phyloP scores from a whole-genome alignment of 2,888 invertebrate species.

The Melieria omissa region DNA sequence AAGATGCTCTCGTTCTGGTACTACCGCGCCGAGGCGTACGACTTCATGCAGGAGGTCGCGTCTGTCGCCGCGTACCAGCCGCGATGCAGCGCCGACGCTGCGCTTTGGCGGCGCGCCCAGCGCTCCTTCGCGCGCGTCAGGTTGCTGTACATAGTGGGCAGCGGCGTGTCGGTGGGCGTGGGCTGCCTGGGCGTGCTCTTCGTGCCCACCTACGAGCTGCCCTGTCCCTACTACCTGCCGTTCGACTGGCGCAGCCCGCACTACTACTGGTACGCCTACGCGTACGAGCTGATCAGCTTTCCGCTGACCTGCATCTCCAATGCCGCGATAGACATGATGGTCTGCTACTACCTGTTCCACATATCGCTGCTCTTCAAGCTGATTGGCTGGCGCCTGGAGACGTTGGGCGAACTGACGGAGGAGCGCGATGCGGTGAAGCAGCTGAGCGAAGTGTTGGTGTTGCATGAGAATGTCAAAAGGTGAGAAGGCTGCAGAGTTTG shows the following conservation, averaged over 20 bases:
- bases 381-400: too few relatives aligned
- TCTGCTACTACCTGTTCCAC: too few relatives aligned
- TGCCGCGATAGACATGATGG: too few relatives aligned
- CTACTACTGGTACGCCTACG: constrained; percentile 51
- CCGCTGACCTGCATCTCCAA: too few relatives aligned
- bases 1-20: constrained; percentile 56
- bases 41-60: constrained; percentile 43
- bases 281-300: constrained; percentile 51
- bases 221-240: constrained; percentile 57
- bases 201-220: constrained; percentile 48
- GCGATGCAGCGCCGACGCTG: constrained; percentile 41
- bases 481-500: too few relatives aligned
- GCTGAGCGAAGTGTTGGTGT: too few relatives aligned
- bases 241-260: constrained; percentile 53
- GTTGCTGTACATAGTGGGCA: constrained; percentile 41
- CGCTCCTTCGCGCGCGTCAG: constrained; percentile 46
- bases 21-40: constrained; percentile 40
- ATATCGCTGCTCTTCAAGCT: too few relatives aligned
- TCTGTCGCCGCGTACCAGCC: constrained; percentile 37
- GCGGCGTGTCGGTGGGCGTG: constrained; percentile 44
- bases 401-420: too few relatives aligned
- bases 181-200: constrained; percentile 38
- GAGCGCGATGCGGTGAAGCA: too few relatives aligned
- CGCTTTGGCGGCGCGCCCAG: constrained; percentile 49
- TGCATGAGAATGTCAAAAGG: too few relatives aligned